Evolutionary conservation across 2,888 invertebrate species (phyloP).

Genomic region (Drosophila mimica): DNA sequence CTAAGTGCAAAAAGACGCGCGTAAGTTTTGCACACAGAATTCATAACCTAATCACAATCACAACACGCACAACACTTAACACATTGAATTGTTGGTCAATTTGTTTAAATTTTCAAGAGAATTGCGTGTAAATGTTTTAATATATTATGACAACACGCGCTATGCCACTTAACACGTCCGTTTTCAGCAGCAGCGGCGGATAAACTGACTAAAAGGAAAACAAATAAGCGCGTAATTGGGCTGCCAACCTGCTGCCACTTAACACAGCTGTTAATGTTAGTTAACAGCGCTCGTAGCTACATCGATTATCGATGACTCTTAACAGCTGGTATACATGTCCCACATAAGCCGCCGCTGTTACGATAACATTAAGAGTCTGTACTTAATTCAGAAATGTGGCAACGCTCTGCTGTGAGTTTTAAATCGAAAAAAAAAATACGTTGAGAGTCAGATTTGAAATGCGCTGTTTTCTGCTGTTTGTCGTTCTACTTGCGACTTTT

Average conservation of each 20-base stretch:
- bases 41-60: conserved; percentile 1
- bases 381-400: conserved; percentile 15
- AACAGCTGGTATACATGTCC: not conserved
- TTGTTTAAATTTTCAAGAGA: conserved; percentile 24
- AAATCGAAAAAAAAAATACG: conserved; percentile 25
- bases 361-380: not conserved
- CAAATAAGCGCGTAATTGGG: conserved; percentile 32
- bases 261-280: conserved; percentile 44
- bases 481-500: conserved; percentile 7
- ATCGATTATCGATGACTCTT: conserved; percentile 10
- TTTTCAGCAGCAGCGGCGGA: conserved; percentile 58
- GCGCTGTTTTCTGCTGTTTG: conserved; percentile 18
- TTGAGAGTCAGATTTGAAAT: conserved; percentile 25
- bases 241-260: conserved; percentile 29
- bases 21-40: conserved; percentile 2
- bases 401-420: conserved; percentile 24
- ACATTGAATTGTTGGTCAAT: conserved; percentile 17
- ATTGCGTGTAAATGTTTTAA: conserved; percentile 33
- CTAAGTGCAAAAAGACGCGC: conserved; percentile 7
- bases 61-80: conserved; percentile 2
- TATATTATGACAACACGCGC: conserved; percentile 14
- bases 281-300: not conserved
- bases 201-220: conserved; percentile 57
- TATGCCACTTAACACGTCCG: conserved; percentile 7
- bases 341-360: not conserved